A percentile compares a stretch with the other conserved stretches of the same genome.
These are phyloP conservation scores for Choloepus hoffmanni DNA, from an alignment of 2,113 vertebrate species.

Conservation along the genomic window DNA sequence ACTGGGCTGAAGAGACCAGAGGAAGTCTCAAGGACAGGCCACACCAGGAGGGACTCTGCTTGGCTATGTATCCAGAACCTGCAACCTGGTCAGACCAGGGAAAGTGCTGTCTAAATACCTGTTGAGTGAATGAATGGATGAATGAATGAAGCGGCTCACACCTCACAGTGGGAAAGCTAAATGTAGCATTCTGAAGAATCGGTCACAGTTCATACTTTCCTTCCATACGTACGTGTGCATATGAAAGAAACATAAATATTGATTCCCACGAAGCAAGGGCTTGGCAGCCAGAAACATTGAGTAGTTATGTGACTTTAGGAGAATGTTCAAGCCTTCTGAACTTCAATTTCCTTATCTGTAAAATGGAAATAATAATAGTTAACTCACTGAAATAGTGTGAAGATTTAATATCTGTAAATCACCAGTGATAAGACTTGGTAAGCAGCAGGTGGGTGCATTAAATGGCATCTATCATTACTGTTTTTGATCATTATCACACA, in stretches of 20 bases:
- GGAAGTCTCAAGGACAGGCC: not conserved
- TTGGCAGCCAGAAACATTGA: not conserved
- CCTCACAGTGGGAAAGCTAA: not conserved
- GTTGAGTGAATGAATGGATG: not conserved
- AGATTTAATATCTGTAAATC: not conserved
- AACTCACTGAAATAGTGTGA: not conserved
- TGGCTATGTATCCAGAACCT: not conserved
- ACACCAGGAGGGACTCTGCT: not conserved
- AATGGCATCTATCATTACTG: not conserved
- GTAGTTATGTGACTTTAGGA: not conserved
- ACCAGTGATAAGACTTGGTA: not conserved
- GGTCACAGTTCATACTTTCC: not conserved
- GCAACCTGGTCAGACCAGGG: not conserved
- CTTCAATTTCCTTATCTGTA: conserved; percentile 8
- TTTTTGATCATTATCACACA: not conserved
- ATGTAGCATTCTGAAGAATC: not conserved
- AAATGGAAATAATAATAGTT: not conserved
- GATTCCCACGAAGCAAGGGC: not conserved
- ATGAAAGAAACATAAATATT: not conserved
- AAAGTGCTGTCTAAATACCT: not conserved
- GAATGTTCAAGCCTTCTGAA: not conserved
- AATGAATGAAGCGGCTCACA: not conserved
- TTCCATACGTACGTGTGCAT: not conserved
- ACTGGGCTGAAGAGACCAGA: not conserved
- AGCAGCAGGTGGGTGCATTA: not conserved